Evolutionary conservation across 2,888 invertebrate genomes (phyloP).

Genomic region (Caenorhabditis zanzibari): DNA sequence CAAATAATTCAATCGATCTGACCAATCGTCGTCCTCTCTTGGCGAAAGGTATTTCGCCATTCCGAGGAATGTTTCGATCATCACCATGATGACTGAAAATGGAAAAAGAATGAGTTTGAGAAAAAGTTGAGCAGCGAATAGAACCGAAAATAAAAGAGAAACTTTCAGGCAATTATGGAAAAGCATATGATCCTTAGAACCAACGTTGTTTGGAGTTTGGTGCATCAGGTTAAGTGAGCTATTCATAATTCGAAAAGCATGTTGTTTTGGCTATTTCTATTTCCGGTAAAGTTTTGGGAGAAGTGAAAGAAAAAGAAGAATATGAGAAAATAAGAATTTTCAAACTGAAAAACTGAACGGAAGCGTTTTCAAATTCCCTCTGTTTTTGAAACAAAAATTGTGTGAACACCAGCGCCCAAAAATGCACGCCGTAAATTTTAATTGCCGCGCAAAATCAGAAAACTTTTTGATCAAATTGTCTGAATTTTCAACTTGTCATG

Average conservation of each 20-base stretch:
- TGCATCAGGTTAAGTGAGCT: conserved; percentile 30
- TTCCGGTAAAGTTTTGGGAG: neutral
- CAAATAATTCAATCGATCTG: conserved; percentile 81
- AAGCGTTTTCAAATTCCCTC: neutral
- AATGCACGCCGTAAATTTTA: neutral
- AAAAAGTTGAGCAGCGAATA: neutral
- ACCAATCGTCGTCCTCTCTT: conserved; percentile 79
- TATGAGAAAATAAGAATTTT: neutral
- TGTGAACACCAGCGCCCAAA: neutral
- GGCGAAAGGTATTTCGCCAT: conserved; percentile 81
- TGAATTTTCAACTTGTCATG: too few species aligned
- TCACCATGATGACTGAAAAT: conserved; percentile 66
- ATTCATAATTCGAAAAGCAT: conserved; percentile 37
- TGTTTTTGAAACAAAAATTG: neutral
- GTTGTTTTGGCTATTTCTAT: neutral
- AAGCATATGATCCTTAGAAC: neutral
- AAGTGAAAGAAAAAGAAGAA: neutral
- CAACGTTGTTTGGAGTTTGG: conserved; percentile 22
- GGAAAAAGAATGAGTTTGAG: neutral
- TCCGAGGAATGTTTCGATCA: conserved; percentile 82
- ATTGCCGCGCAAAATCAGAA: neutral
- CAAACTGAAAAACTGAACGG: neutral
- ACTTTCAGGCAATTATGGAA: neutral
- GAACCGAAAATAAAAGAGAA: neutral
- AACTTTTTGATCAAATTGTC: neutral